Evolutionary conservation across 37 sponge, comb jelly and placozoan species (phyloP), one percentile per base, ranked within the genome.

Genomic region (Diacarnus erythraeanus): DNA sequence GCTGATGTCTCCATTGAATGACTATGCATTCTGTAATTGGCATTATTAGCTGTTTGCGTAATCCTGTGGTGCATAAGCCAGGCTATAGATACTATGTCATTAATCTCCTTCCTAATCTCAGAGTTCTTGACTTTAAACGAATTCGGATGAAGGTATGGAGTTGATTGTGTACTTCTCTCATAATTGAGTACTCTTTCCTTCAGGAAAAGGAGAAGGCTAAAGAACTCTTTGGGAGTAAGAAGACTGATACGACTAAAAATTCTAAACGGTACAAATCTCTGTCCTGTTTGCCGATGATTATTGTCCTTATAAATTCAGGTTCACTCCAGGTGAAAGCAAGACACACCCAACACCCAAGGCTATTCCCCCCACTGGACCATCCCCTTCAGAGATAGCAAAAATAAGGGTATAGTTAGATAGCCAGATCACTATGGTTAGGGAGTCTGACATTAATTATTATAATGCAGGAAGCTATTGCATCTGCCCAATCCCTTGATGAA

Each of bases 401-500:
- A 91, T 91, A 54, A 81, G 80, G 57, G 90, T 84, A 77, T 71
- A 75, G 31, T n/a, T 20, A 2, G 8, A 15, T n/a, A n/a, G n/a
- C 17, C 17, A 17, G 10, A 17, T 54, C 17, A 17, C 56, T 54
- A 54, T 54, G 56, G 56, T 54, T 20, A 20, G 10, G 56, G 17
- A 54, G 56, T 10, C 26, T 59, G 60, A 27, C 1, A 34, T 26
- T 65, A 15, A 5, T 31, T 3, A 30, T 25, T 67, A 5, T 78
- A 30, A n/a, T 89, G 66, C 42, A 91, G 92, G 86, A 79, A 1
- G 98, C 98, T 36, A 97, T 97, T 56, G 95, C 96, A 47, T 77
- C 87, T 79, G 98, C 98, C 3, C 86, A 76, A 57, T 88, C 93
- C 25, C 84, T 97, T 47, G 95, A 97, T 29, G 98, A 97, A 63